Base-by-base conservation (phyloP, 2,797 vertebrate species). In the Acrossocheilus fasciatus region DNA sequence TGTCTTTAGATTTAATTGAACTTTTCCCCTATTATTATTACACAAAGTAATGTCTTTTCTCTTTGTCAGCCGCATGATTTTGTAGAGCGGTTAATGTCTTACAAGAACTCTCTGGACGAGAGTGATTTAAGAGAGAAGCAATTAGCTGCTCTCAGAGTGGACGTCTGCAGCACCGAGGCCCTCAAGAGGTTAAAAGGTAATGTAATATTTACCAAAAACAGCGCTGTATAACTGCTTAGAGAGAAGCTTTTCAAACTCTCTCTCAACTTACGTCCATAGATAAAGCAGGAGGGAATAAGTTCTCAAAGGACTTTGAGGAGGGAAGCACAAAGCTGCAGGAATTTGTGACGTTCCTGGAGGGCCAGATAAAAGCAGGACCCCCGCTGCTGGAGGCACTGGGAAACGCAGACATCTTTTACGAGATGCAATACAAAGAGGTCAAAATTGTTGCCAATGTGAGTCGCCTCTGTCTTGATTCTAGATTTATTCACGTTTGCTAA, bases 391-490 rank as follows among this genome's bases (percentile, higher is more conserved):
- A 99, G 82, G 96, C 96, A 30, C 90, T 99, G 86, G 97, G 97
- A 91, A 98, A 99, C 0, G 97, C 98, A 0, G 97, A 98, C 2
- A 97, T 99, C 76, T 99, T 99, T 90, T 99, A 99, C 0, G 97
- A 99, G 93, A 98, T 97, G 43, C 98, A 99, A 89, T 99, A 98
- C 91, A 99, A 98, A 90, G 98, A 99, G 89, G 98, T 99, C 86
- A 99, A 99, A 92, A 98, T 99, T 74, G 98, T 99, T 12, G 98
- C 98, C 9, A 99, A 99, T 6, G 98, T 99, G 92, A 98, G 98
- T 96, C 41, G 1, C 23, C 23, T 12, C 15, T 36, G 7, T 11
- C 1, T 43, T 30, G 17, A 75, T 17, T 6, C 2, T 34, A 66
- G 15, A 15, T 26, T 12, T 26, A 12, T 34, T 66, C 30, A 66